A percentile compares a stretch with the other conserved stretches of the same genome.
Conservation (phyloP, 2,888 invertebrate species). For the Cheilosia impressa region DNA sequence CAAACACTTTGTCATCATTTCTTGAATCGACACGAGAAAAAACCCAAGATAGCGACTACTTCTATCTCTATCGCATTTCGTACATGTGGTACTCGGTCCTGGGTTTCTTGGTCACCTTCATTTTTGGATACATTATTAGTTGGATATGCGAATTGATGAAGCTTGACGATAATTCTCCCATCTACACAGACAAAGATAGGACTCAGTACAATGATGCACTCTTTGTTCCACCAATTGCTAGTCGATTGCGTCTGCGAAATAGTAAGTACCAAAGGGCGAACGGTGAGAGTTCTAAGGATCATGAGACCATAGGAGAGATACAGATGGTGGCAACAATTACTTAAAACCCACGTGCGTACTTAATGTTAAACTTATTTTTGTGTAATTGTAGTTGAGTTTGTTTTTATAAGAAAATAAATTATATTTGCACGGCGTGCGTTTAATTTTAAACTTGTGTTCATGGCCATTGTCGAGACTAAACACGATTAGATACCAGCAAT, state of each 20-base stretch:
- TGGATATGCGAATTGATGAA: slow-evolving; percentile 81
- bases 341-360: slow-evolving; percentile 3
- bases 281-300: background rate
- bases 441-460: too few relatives aligned
- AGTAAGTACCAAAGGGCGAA: background rate
- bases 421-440: background rate
- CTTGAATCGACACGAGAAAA: slow-evolving; percentile 14
- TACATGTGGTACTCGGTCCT: slow-evolving; percentile 89
- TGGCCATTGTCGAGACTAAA: too few relatives aligned
- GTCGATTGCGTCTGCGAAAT: slow-evolving; percentile 80
- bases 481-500: too few relatives aligned
- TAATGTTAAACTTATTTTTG: background rate
- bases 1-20: slow-evolving; percentile 49
- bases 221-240: slow-evolving; percentile 85
- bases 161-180: slow-evolving; percentile 79
- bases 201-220: slow-evolving; percentile 85
- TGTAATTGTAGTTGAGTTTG: slow-evolving; percentile 2
- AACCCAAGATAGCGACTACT: slow-evolving; percentile 74
- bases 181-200: slow-evolving; percentile 79
- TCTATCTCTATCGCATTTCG: slow-evolving; percentile 85
- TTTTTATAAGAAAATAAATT: background rate
- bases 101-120: slow-evolving; percentile 84
- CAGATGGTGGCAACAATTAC: slow-evolving; percentile 50
- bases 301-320: slow-evolving; percentile 5
- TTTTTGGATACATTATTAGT: slow-evolving; percentile 85